Base-by-base conservation (phyloP, 2,113 vertebrate genomes). In the Apodemus sylvaticus region DNA sequence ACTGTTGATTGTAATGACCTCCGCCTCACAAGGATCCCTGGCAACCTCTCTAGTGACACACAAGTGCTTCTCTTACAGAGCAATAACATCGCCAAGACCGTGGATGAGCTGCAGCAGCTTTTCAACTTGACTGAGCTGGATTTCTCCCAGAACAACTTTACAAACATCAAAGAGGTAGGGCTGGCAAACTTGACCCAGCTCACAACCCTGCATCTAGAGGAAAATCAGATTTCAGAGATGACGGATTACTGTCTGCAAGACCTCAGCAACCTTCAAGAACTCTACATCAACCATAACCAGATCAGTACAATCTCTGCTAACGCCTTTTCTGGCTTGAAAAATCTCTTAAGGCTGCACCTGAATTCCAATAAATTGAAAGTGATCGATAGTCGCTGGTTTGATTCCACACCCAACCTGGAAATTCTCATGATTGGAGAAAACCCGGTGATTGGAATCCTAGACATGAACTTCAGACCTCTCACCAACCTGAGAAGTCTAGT, bases 351-450 rank as follows among this genome's bases (percentile, higher is more conserved):
- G 94, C 99, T 99, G 55, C 99, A 99, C 96, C 99, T 99, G 62
- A 99, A 99, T 96, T 99, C 99, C 89, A 99, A 99, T 98, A 99
- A 98, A 90, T 97, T 99, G 86, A 99, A 99, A 96, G 98, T 99
- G 87, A 99, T 99, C 29, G 99, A 99, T 94, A 99, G 99, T 95
- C 99, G 99, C 45, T 99, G 99, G 99, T 99, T 99, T 98, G 99
- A 99, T 97, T 99, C 99, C 1, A 99, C 99, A 1, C 99, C 99
- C 77, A 99, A 99, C 96, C 96, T 99, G 71, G 99, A 99, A 98
- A 99, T 99, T 62, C 99, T 99, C 76, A 99, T 99, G 99, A 99
- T 99, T 95, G 99, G 99, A 36, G 99, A 99, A 98, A 99, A 99
- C 94, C 99, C 99, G 3, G 99, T 99, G 90, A 98, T 99, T 97